Evolutionary conservation across 2,888 invertebrate species (phyloP), one percentile per base, ranked within the genome.

Genomic region (Leucozona laternaria): DNA sequence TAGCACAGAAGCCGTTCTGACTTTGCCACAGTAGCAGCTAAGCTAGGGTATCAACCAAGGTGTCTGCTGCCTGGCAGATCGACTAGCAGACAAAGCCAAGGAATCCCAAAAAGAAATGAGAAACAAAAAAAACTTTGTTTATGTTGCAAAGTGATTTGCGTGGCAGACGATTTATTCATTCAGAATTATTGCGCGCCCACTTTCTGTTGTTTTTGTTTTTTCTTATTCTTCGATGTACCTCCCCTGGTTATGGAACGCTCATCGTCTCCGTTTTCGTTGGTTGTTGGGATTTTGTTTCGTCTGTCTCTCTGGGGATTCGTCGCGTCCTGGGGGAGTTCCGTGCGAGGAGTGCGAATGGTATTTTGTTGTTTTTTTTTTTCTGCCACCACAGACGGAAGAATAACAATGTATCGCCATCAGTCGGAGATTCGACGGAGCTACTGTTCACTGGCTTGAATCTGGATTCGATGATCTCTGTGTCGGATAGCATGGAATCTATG

Each of bases 131-230:
- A 79, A 66, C 68, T 72, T 81, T 83, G 83, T 79, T 83, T 88
- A 77, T 84, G 79, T 76, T 79, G 72, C 79, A 72, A 84, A 80
- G 76, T 77, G 76, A 85, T 85, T 85, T 85, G 80, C 84, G 66
- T 85, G 80, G 84, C 77, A 77, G 80, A 85, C 84, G 80, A 85
- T 80, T 85, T 80, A 85, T 85, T 77, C 80, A 77, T 85, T 80
- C 84, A 80, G 60, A 80, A 75, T 80, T 76, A 60, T 79, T 79
- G 76, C 76, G 71, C 84, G 71, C 71, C 71, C 71, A 76, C 58
- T 79, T 76, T 64, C 64, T 31, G n/a, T 37, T 66, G 20, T 50
- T 48, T 58, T 73, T 66, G 31, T 17, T 53, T n/a, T 48, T 20
- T 11, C 11, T 45, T 37, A 8, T 15, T 5, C 45, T n/a, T 20